phyloP scores from a whole-genome alignment of 2,797 vertebrate species.

The Mus minutoides region DNA sequence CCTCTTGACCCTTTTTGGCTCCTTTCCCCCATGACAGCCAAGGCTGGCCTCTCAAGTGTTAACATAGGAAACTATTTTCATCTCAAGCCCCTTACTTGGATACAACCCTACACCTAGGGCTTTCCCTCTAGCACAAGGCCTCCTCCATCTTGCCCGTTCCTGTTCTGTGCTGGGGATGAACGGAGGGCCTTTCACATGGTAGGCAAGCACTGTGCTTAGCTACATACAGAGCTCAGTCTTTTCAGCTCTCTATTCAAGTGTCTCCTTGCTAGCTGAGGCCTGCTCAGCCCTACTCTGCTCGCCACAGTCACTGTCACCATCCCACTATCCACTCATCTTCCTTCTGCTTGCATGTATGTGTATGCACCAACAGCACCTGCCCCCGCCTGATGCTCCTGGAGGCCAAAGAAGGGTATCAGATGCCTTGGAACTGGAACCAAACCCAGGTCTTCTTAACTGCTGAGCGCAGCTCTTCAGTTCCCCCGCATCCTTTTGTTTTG shows the following conservation, averaged over 20 bases:
- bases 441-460: background rate
- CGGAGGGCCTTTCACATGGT: background rate
- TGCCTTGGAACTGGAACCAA: background rate
- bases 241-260: background rate
- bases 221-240: background rate
- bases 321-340: background rate
- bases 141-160: background rate
- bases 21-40: background rate
- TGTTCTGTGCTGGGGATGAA: background rate
- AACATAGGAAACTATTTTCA: slow-evolving; percentile 5
- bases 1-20: background rate
- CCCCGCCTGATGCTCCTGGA: background rate
- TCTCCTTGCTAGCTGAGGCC: background rate
- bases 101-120: background rate
- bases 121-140: background rate
- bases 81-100: background rate
- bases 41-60: background rate
- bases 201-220: background rate
- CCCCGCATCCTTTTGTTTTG: background rate
- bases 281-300: background rate
- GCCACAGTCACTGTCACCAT: background rate
- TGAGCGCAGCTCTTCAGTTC: background rate
- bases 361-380: background rate
- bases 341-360: background rate
- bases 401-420: background rate